A percentile compares a stretch with the other conserved stretches of the same genome.
phyloP scores from a whole-genome alignment of 92 coral and sea anemone species.

The Siderastrea siderea region DNA sequence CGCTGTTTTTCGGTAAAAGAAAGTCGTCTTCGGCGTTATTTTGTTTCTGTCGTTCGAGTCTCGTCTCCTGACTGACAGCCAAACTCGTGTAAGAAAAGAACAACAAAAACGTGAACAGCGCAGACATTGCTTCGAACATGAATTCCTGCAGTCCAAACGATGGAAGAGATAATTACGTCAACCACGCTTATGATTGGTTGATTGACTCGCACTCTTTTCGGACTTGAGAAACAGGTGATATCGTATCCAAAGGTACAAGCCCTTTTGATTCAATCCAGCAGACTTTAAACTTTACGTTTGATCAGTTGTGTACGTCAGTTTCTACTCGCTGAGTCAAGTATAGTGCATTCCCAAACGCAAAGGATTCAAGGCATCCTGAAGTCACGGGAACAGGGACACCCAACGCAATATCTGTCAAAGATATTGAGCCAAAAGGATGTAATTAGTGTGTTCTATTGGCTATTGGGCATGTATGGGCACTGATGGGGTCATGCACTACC shows the following conservation, averaged over 20 bases:
- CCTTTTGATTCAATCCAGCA: neutral
- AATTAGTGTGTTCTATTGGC: neutral
- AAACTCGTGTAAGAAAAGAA: neutral
- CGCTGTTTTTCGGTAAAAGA: neutral
- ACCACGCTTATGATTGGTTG: neutral
- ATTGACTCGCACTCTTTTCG: neutral
- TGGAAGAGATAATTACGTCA: constrained; percentile 21
- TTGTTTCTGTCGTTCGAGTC: neutral
- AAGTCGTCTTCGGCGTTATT: neutral
- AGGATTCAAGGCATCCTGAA: neutral
- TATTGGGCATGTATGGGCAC: neutral
- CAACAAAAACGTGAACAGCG: neutral
- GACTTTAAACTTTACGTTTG: neutral
- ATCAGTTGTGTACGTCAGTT: neutral
- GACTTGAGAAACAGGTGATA: neutral
- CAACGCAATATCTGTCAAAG: neutral
- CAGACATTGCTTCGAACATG: neutral
- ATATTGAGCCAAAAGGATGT: constrained; percentile 22
- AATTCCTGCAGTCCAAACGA: neutral
- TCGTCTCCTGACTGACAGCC: neutral
- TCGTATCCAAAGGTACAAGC: neutral
- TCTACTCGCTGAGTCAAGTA: constrained; percentile 6
- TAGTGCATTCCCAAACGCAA: neutral
- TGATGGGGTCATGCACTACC: neutral
- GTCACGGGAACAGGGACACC: constrained; percentile 1